A percentile compares a stretch with the other conserved stretches of the same genome.
These are phyloP conservation scores for Drosophila triauraria DNA, from an alignment of 1,140 invertebrate genomes.

Conservation along the genomic window DNA sequence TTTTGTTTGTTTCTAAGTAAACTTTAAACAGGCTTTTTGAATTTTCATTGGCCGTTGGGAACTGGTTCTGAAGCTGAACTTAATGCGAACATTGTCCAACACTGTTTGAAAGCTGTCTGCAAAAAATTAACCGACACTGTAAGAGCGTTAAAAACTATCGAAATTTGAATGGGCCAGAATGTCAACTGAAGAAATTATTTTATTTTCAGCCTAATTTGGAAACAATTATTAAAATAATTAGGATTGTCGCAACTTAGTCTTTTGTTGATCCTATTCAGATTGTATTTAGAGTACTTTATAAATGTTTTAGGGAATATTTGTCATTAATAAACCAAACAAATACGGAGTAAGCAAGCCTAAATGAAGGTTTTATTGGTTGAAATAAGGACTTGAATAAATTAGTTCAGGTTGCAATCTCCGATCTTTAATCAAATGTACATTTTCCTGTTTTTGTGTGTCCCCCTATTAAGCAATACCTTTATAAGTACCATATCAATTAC, in stretches of 20 bases:
- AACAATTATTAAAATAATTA: neutral
- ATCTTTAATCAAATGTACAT: neutral
- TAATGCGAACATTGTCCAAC: neutral
- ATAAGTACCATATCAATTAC: slow-evolving; percentile 3
- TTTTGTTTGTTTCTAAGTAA: slow-evolving; percentile 40
- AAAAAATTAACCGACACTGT: neutral
- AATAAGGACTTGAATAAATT: neutral
- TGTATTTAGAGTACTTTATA: too few relatives aligned
- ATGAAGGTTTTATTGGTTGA: too few relatives aligned
- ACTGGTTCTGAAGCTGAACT: neutral
- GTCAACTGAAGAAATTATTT: neutral
- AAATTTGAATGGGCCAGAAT: neutral
- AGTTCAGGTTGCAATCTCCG: neutral
- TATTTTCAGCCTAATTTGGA: neutral
- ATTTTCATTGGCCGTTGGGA: slow-evolving; percentile 1
- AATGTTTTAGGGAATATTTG: too few relatives aligned
- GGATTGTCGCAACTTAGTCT: too few relatives aligned
- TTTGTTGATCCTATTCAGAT: too few relatives aligned
- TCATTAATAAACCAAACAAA: too few relatives aligned
- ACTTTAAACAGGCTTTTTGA: neutral
- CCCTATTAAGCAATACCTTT: neutral
- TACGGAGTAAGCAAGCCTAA: too few relatives aligned
- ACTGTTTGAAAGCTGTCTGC: neutral
- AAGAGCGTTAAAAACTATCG: neutral
- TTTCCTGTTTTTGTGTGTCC: neutral